Evolutionary conservation across 35 echinoderm and acorn worm species (phyloP).

Genomic region (Heliocidaris tuberculata): DNA sequence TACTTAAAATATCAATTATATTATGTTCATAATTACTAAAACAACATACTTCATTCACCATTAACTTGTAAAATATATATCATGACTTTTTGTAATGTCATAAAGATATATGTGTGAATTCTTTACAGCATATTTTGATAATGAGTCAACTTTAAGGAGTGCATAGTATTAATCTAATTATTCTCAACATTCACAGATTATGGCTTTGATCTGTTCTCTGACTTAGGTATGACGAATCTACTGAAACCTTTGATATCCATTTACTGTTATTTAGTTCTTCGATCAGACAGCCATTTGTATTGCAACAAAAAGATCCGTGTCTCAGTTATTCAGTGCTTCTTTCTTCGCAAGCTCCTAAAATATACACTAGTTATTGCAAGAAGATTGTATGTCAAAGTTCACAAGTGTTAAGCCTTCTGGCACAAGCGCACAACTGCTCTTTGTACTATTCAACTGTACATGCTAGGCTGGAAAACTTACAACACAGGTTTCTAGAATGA

Average conservation of each 20-base stretch:
- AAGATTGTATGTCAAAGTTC: background rate
- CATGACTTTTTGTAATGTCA: too few species aligned
- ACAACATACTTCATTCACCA: too few species aligned
- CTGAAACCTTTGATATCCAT: background rate
- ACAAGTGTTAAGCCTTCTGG: background rate
- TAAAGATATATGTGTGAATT: too few species aligned
- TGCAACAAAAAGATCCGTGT: background rate
- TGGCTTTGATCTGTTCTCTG: background rate
- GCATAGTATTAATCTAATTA: background rate
- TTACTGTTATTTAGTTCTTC: too few species aligned
- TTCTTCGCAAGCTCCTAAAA: background rate
- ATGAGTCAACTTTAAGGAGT: too few species aligned
- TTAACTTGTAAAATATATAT: too few species aligned
- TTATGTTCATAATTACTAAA: too few species aligned
- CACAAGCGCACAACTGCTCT: background rate
- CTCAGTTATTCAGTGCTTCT: background rate
- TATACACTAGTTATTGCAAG: background rate
- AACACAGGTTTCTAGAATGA: too few species aligned
- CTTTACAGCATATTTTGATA: too few species aligned
- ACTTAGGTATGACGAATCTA: background rate
- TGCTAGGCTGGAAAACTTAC: too few species aligned
- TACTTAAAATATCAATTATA: too few species aligned
- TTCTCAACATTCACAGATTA: background rate
- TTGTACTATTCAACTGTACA: background rate
- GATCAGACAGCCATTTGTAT: background rate